Base-by-base conservation (phyloP, 2,888 invertebrate genomes). In the Theretra japonica region DNA sequence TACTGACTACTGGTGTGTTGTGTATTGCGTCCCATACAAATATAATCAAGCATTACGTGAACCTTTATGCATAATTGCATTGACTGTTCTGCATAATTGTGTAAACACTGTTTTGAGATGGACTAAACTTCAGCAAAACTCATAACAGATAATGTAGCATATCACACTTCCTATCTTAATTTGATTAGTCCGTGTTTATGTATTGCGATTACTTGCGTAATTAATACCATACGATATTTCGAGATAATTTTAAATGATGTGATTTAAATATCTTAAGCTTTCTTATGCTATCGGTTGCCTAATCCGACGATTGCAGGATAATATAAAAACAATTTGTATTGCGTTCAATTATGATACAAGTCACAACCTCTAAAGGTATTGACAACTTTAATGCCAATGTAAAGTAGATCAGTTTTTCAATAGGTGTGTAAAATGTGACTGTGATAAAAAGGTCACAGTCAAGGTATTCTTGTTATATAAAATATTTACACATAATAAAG, bases 41-140 rank as follows among this genome's bases (percentile, higher is more conserved):
- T 77, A 77, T 78, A 80, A 76, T 80, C 81, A 79, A 82, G 77
- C 79, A 80, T 80, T 82, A 82, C 77, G 80, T 77, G 81, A 81
- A 81, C 75, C 76, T 82, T 80, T 81, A 77, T 80, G 78, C 76
- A 79, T 82, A 80, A 80, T 81, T 82, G 78, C 75, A 80, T 78
- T 73, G 73, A 74, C 71, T 75, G 74, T 75, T 73, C 58, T 70
- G 70, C 69, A 73, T 73, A 76, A 71, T 68, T 23, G 19, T 71
- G 57, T 71, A 48, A 53, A 62, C 60, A 33, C 21, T 30, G 28
- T 33, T 65, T 28, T 69, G 30, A 30, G 30, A 30, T 53, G 41
- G 23, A 21, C 33, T 21, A 62, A 15, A 65, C 41, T 21, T 65
- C 23, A 23, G 23, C 15, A n/a, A 60, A 60, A 60, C 60, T 60